Evolutionary conservation across 2,113 vertebrate species (phyloP), one percentile per base, ranked within the genome.

Genomic region (Perca schrenkii): DNA sequence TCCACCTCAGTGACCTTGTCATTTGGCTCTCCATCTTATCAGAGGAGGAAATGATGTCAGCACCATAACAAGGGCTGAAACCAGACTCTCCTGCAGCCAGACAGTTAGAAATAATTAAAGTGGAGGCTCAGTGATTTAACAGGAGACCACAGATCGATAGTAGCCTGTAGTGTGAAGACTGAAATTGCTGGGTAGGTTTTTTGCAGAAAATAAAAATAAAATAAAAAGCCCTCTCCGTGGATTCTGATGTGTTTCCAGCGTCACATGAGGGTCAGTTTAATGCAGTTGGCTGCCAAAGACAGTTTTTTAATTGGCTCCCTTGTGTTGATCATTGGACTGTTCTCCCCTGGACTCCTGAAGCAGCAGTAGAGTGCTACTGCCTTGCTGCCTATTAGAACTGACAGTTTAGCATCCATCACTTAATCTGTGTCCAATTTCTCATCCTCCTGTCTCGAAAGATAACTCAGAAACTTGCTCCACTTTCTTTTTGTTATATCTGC

Each of bases 221-320:
- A 89, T 80, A 81, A 78, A 90, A 78, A 76, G 68, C 69, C 67
- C 88, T 84, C 86, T 89, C 91, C 2, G 1, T 77, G 82, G 90
- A 88, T 90, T 90, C 71, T 93, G 89, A 91, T 90, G 88, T 77
- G 82, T 91, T 92, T 91, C 87, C 83, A 90, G 86, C 80, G 74
- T 93, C 93, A 91, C 89, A 90, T 67, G 87, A 91, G 91, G 91
- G 90, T 87, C 89, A 63, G 86, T 53, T 66, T 75, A 88, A 85
- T 82, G 85, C 84, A 69, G 86, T 88, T 77, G 74, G 74, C 93
- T 94, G 93, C 94, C 94, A 94, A 90, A 91, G 89, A 86, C 88
- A 86, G 15, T 84, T 91, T 93, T 93, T 93, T 94, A 94, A 94
- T 94, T 94, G 94, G 94, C 92, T 94, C 94, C 94, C 94, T 84